Base-by-base conservation (phyloP, 2,113 vertebrate species). In the Oreocharis arfaki region DNA sequence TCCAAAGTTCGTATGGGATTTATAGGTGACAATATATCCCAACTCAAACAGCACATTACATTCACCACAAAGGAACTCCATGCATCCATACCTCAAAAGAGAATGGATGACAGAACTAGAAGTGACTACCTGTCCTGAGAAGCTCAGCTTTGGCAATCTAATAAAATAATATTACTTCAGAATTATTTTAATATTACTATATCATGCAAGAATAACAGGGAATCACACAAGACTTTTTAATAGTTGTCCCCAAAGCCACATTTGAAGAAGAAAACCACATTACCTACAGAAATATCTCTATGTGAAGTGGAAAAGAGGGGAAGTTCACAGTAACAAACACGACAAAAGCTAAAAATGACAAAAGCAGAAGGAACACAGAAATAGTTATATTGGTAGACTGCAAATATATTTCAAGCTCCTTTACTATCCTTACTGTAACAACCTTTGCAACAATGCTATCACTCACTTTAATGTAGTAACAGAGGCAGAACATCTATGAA, bases 1-100 rank as follows among this genome's bases (percentile, higher is more conserved):
- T 52, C 15, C 49, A 75, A 42, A 35, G 39, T 2, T 6, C 8
- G 11, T 16, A 24, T 4, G 57, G 75, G 68, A 76, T 60, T 65
- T 33, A 39, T 2, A 71, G 52, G 33, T 39, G 42, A 61, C 33
- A 27, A 4, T 11, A 4, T 11, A 30, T 12, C 42, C 44, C 20
- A 30, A 64, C 26, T 74, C 46, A n/a, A 88, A 59, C 5, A 21
- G 15, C 19, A 53, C 1, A 0, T 0, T 37, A n/a, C 39, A 55
- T 14, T 26, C 49, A 42, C 16, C 8, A 26, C 0, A 0, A 67
- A 67, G 60, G 50, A 88, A 50, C 26, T 63, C 26, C 12, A 12
- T 0, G 17, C 11, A 59, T 21, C 16, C 2, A 0, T 11, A 33
- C 13, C 10, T 53, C 47, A 46, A n/a, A 49, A 50, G 32, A 41